Evolutionary conservation across 2,113 vertebrate genomes (phyloP), one percentile per base, ranked within the genome.

Genomic region (Lethenteron reissneri): DNA sequence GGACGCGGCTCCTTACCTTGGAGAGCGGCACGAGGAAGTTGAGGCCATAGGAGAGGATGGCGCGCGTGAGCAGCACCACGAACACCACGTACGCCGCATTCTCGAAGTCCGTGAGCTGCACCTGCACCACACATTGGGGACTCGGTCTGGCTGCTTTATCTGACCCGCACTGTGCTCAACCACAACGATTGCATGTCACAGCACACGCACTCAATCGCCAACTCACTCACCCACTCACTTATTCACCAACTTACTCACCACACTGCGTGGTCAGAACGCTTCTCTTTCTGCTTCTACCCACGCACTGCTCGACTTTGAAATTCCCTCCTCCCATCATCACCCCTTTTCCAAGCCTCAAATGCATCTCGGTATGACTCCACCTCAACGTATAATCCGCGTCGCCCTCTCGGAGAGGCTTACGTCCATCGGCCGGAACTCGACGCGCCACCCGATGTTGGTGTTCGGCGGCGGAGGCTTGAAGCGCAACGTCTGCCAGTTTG

Each of bases 401-500:
- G 41, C 41, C 41, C 41, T 41, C 41, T 41, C 5, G 41, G 12
- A 41, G n/a, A 10, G 15, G n/a, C 58, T 78, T 83, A 95, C 92
- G 89, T 97, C 92, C 91, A 95, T 94, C 58, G 92, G 92, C 72
- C 92, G 85, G 74, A 97, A 97, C 77, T 99, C 94, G 4, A 97
- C 92, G 81, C 94, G 88, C 94, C 94, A 99, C 68, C 94, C 94
- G 64, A 99, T 99, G 71, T 97, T 92, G 8, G 94, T 97, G 81
- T 99, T 96, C 41, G 94, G 92, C 78, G 94, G 94, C 11, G 94
- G 94, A 9, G 92, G 94, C 76, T 99, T 99, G 77, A 99, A 99
- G 79, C 94, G 85, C 94, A 99, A 97, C 1, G 92, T 95, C 82
- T 99, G 94, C 94, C 94, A 99, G 76, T 99, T 99, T 76, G 91